A percentile compares a stretch with the other conserved stretches of the same genome.
Conservation (phyloP, 92 coral and sea anemone genomes). For the Umimayanthus chanpuru region DNA sequence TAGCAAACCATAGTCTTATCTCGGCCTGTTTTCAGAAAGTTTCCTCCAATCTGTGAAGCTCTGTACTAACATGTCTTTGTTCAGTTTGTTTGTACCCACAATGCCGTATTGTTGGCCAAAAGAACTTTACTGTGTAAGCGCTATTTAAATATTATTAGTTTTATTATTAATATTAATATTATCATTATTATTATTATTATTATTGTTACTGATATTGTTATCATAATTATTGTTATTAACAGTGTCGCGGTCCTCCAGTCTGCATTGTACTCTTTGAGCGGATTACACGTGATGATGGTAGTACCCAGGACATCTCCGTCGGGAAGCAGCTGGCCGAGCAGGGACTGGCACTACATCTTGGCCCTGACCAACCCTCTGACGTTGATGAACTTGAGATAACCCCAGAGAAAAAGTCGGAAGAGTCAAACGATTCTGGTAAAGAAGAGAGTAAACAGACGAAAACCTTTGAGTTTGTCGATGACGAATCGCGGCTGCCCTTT, state of each 20-base stretch:
- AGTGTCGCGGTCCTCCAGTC: constrained; percentile 78
- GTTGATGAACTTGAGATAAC: not conserved
- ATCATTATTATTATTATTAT: too few relatives aligned
- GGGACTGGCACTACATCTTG: constrained; percentile 53
- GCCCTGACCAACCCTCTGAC: not conserved
- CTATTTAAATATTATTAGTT: too few relatives aligned
- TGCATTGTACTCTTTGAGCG: constrained; percentile 72
- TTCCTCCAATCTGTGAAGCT: too few relatives aligned
- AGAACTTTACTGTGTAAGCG: too few relatives aligned
- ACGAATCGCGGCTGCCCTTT: constrained; percentile 35
- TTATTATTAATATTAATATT: too few relatives aligned
- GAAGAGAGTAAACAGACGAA: not conserved
- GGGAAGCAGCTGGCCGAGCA: constrained; percentile 63
- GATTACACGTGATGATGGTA: constrained; percentile 55
- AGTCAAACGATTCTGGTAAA: not conserved
- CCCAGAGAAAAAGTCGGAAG: not conserved
- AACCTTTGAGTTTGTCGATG: constrained; percentile 32
- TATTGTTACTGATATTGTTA: too few relatives aligned
- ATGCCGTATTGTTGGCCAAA: not conserved
- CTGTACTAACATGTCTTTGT: too few relatives aligned
- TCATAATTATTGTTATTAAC: not conserved
- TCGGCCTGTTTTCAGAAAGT: too few relatives aligned
- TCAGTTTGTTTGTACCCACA: not conserved
- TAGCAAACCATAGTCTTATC: too few relatives aligned
- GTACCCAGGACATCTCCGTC: constrained; percentile 63